phyloP scores from a whole-genome alignment of 2,797 vertebrate genomes.

The Scomberomorus guttatus region DNA sequence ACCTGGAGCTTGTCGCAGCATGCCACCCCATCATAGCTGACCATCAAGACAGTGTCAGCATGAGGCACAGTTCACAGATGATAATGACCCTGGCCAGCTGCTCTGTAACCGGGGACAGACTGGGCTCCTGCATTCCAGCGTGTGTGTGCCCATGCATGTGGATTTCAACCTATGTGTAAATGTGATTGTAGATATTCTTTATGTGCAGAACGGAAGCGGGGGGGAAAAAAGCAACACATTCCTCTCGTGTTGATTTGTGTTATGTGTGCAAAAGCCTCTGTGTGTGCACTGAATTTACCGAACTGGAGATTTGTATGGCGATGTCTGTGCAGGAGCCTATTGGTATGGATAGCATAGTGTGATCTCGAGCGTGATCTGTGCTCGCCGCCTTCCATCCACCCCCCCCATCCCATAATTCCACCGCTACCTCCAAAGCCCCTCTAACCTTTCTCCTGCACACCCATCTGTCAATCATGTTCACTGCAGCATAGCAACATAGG shows the following conservation, averaged over 20 bases:
- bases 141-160: conserved; percentile 53
- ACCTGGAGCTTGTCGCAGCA: conserved; percentile 73
- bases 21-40: conserved; percentile 68
- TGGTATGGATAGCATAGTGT: conserved; percentile 66
- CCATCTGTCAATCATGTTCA: conserved; percentile 78
- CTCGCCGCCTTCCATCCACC: conserved; percentile 29
- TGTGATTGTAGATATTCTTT: conserved; percentile 33
- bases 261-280: conserved; percentile 45
- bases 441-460: conserved; percentile 76
- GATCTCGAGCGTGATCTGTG: conserved; percentile 69
- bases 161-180: conserved; percentile 38
- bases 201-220: conserved; percentile 4
- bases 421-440: conserved; percentile 68
- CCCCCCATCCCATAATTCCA: conserved; percentile 64
- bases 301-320: conserved; percentile 49
- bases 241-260: conserved; percentile 40
- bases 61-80: conserved; percentile 73
- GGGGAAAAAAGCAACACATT: conserved; percentile 28
- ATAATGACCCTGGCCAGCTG: conserved; percentile 72
- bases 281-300: conserved; percentile 43
- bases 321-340: conserved; percentile 60
- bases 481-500: conserved; percentile 64
- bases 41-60: conserved; percentile 70
- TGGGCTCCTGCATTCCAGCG: conserved; percentile 12
- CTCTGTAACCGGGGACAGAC: conserved; percentile 56